Base-by-base conservation (phyloP, 1,140 invertebrate species). In the Drosophila mojavensis region DNA sequence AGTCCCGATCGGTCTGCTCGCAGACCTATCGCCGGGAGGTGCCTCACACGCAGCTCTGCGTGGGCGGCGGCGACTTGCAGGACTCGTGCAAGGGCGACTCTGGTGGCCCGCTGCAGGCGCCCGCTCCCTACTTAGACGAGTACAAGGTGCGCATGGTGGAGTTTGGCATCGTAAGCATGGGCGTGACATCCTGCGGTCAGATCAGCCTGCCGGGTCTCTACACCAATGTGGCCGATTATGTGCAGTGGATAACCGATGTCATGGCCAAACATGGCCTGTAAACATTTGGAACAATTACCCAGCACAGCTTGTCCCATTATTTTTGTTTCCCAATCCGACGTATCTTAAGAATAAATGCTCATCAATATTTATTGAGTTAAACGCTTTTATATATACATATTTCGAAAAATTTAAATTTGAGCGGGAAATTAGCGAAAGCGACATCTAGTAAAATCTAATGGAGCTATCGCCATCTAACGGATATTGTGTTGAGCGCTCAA, bases 81-180 rank as follows among this genome's bases (percentile, higher is more conserved):
- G 95, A 96, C 75, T 94, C 94, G 0, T 96, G 95, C 67, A 90
- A 93, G 47, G 95, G 95, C 0, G 93, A 93, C 63, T 93, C 92
- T 9, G 93, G 93, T 0, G 93, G 93, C 5, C 93, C 93, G 0
- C 65, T 93, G 17, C 79, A 79, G 20, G 79, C 82, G 0, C 76
- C 76, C 0, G 76, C 73, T 1, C 54, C 54, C 9, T 90, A 79
- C 17, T 13, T 83, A 30, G 79, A 71, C 0, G 67, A 70, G 50
- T 88, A 64, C 48, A 66, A 70, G 15, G 54, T 72, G 24, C 75
- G 81, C 33, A 81, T 89, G 84, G 81, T 92, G 20, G 91, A 88
- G 20, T 81, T 91, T n/a, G 93, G 94, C 1, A 86, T 94, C 33
- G 94, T 94, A 0, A 94, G 93, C n/a, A 93, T 93, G 81, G 94